Percentiles rank a stretch among this genome's conserved stretches.
phyloP scores from a whole-genome alignment of 35 echinoderm and acorn worm genomes.

The Acanthaster planci region DNA sequence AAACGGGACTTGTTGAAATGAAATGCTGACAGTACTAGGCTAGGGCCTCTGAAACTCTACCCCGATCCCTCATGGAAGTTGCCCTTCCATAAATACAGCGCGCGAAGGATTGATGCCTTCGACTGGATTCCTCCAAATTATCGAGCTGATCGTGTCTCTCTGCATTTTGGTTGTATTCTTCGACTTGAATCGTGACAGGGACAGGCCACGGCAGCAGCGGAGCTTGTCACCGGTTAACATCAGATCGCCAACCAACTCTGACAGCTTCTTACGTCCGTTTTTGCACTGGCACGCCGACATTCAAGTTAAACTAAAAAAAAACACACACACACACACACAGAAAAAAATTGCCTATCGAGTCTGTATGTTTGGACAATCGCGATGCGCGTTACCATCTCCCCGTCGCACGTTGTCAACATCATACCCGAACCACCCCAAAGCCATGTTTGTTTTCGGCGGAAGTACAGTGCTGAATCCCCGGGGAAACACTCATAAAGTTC shows the following conservation, averaged over 20 bases:
- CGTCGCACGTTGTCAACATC: no score
- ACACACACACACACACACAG: background rate
- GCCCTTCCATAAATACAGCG: background rate
- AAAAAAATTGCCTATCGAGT: background rate
- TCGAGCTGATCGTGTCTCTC: background rate
- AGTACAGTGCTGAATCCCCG: background rate
- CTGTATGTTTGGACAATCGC: no score
- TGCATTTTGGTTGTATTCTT: conserved; percentile 21
- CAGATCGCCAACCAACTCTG: conserved; percentile 9
- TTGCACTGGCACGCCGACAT: background rate
- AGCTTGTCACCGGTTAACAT: conserved; percentile 10
- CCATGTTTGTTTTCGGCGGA: background rate
- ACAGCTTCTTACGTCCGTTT: background rate
- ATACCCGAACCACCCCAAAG: background rate
- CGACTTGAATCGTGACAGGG: conserved; percentile 8
- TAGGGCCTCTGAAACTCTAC: no score
- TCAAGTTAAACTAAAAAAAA: background rate
- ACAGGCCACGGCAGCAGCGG: background rate
- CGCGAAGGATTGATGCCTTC: background rate
- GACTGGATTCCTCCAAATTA: conserved; percentile 10
- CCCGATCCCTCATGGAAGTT: background rate
- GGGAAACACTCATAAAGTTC: background rate
- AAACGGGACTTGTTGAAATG: no score
- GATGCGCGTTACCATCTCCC: no score
- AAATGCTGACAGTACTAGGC: no score